Percentiles rank a stretch among this genome's conserved stretches.
These are phyloP conservation scores for Poeciliopsis prolifica DNA, from an alignment of 2,113 vertebrate species.

Conservation along the genomic window DNA sequence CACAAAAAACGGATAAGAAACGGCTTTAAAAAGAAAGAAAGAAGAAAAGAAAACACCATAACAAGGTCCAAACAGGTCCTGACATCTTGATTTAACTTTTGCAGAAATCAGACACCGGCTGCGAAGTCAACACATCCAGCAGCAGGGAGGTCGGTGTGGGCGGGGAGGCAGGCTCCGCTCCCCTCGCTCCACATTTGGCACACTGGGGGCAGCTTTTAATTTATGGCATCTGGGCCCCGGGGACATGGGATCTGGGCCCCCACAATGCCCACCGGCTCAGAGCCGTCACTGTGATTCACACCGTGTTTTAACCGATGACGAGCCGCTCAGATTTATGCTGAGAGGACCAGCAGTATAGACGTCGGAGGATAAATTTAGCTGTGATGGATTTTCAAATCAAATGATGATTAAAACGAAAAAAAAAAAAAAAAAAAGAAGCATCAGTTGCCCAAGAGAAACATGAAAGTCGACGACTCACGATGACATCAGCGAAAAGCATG, in stretches of 20 bases:
- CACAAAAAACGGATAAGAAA: neutral
- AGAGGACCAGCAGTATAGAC: constrained; percentile 41
- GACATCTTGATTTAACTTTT: constrained; percentile 69
- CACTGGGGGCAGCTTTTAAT: constrained; percentile 53
- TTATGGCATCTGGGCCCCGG: constrained; percentile 57
- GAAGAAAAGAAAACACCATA: constrained; percentile 8
- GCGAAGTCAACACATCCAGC: constrained; percentile 49
- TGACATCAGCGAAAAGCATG: neutral
- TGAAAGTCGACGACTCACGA: too few species aligned
- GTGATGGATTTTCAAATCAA: constrained; percentile 1
- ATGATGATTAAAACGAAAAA: neutral
- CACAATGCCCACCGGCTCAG: constrained; percentile 17
- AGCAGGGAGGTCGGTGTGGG: constrained; percentile 19
- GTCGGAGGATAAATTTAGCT: constrained; percentile 37
- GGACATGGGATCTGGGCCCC: constrained; percentile 40
- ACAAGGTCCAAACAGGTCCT: constrained; percentile 46
- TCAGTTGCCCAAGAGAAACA: neutral
- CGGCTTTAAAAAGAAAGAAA: too few species aligned
- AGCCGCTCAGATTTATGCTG: constrained; percentile 47
- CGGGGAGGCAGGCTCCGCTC: constrained; percentile 54
- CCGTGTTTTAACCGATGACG: constrained; percentile 34
- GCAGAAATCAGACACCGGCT: constrained; percentile 58
- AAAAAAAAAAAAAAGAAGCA: neutral
- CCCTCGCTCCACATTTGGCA: constrained; percentile 65
- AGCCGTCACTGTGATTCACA: constrained; percentile 46